Evolutionary conservation across 1,140 invertebrate genomes (phyloP).

Genomic region (Sinonovacula constricta): DNA sequence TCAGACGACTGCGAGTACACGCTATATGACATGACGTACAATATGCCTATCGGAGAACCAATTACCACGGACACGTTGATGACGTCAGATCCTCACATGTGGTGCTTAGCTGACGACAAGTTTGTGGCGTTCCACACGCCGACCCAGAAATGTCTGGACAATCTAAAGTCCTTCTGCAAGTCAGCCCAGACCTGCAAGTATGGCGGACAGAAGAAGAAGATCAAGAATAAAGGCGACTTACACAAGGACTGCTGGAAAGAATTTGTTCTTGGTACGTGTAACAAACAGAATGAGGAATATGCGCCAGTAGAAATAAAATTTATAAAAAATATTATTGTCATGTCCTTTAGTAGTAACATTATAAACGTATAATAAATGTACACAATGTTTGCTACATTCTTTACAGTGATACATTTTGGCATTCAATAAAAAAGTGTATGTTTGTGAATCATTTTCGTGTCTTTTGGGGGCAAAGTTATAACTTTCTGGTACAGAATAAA

Average conservation of each 20-base stretch:
- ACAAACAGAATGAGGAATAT: too few species aligned
- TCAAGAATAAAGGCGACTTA: slow-evolving; percentile 52
- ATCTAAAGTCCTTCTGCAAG: slow-evolving; percentile 40
- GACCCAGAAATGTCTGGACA: slow-evolving; percentile 15
- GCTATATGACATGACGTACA: slow-evolving; percentile 35
- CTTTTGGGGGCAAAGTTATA: too few species aligned
- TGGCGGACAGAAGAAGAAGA: not conserved
- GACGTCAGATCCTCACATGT: slow-evolving; percentile 16
- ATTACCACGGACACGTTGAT: slow-evolving; percentile 2
- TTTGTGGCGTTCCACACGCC: slow-evolving; percentile 27
- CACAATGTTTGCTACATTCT: too few species aligned
- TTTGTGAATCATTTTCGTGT: too few species aligned
- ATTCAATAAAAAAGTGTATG: too few species aligned
- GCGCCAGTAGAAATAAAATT: too few species aligned
- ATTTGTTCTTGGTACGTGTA: slow-evolving; percentile 56
- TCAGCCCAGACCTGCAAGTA: slow-evolving; percentile 19
- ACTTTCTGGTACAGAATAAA: too few species aligned
- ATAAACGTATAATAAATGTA: too few species aligned
- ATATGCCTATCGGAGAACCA: slow-evolving; percentile 26
- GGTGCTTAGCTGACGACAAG: slow-evolving; percentile 29
- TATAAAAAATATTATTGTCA: too few species aligned
- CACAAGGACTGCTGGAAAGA: slow-evolving; percentile 61
- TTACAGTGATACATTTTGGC: too few species aligned
- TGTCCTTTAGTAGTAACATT: too few species aligned
- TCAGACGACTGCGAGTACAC: slow-evolving; percentile 39